These are phyloP conservation scores for Clarias macrocephalus DNA, from an alignment of 2,113 vertebrate genomes.

Conservation along the genomic window DNA sequence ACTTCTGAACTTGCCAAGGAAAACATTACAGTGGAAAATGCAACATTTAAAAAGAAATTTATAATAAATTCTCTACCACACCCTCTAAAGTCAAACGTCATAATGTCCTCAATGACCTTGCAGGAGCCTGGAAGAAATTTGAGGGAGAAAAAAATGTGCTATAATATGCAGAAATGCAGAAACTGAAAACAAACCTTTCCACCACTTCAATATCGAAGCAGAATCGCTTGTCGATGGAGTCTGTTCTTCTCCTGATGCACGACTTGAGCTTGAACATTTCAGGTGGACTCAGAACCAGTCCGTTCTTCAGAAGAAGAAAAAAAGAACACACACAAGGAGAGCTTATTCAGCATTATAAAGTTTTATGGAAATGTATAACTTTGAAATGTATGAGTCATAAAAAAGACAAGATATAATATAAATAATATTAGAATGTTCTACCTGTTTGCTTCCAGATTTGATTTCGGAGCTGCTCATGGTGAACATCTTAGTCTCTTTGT, in stretches of 20 bases:
- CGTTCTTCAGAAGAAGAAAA: slow-evolving; percentile 72
- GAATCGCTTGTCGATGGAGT: slow-evolving; percentile 89
- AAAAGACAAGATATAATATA: neutral
- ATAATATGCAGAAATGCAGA: slow-evolving; percentile 6
- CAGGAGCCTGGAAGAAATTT: neutral
- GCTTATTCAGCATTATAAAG: neutral
- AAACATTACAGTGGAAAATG: slow-evolving; percentile 38
- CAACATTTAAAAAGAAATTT: neutral
- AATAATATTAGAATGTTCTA: slow-evolving; percentile 58
- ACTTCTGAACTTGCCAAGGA: slow-evolving; percentile 18
- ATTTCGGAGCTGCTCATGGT: slow-evolving; percentile 89
- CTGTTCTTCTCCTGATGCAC: slow-evolving; percentile 85
- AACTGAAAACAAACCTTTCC: slow-evolving; percentile 73
- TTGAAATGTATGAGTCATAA: neutral
- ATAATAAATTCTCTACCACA: slow-evolving; percentile 10
- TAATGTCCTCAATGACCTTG: slow-evolving; percentile 9
- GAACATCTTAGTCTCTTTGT: slow-evolving; percentile 91
- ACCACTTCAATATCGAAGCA: slow-evolving; percentile 89
- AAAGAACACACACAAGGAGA: neutral
- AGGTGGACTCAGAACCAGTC: slow-evolving; percentile 79
- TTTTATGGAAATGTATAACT: neutral
- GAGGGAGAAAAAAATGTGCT: slow-evolving; percentile 14
- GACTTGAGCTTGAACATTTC: slow-evolving; percentile 87
- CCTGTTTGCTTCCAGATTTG: slow-evolving; percentile 91
- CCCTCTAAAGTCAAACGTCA: slow-evolving; percentile 12